Evolutionary conservation across 2,888 invertebrate genomes (phyloP).

Genomic region (Amblyteles armatorius): DNA sequence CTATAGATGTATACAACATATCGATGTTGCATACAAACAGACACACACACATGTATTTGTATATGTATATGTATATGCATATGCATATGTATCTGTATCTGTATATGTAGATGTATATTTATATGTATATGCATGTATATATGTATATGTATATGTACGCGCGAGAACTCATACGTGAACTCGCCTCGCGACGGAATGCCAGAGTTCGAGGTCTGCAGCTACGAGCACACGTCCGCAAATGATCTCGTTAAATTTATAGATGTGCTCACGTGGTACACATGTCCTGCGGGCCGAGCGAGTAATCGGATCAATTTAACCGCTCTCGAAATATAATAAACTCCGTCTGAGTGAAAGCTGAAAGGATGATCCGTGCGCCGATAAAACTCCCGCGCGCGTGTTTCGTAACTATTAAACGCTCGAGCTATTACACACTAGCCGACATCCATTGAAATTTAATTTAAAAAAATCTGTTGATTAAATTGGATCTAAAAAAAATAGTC

Average conservation of each 20-base stretch:
- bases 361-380: slow-evolving; percentile 52
- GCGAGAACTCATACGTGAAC: background rate
- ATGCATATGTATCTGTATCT: background rate
- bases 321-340: slow-evolving; percentile 21
- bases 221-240: slow-evolving; percentile 21
- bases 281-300: background rate
- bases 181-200: slow-evolving; percentile 42
- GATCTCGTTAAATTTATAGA: slow-evolving; percentile 51
- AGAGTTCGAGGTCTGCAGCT: slow-evolving; percentile 48
- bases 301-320: slow-evolving; percentile 15
- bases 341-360: slow-evolving; percentile 57
- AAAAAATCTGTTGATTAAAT: background rate
- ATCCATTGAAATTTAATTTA: background rate
- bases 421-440: slow-evolving; percentile 2
- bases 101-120: background rate
- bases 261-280: slow-evolving; percentile 22
- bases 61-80: too few species aligned
- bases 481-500: background rate
- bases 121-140: background rate
- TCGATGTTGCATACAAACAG: too few species aligned
- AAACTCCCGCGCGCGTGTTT: slow-evolving; percentile 40
- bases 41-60: too few species aligned
- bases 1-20: background rate
- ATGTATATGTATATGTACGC: background rate
- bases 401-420: slow-evolving; percentile 30